Conservation (phyloP, 30 jellyfish, hydroid and myxozoan genomes). For the Nemopilema nomurai region DNA sequence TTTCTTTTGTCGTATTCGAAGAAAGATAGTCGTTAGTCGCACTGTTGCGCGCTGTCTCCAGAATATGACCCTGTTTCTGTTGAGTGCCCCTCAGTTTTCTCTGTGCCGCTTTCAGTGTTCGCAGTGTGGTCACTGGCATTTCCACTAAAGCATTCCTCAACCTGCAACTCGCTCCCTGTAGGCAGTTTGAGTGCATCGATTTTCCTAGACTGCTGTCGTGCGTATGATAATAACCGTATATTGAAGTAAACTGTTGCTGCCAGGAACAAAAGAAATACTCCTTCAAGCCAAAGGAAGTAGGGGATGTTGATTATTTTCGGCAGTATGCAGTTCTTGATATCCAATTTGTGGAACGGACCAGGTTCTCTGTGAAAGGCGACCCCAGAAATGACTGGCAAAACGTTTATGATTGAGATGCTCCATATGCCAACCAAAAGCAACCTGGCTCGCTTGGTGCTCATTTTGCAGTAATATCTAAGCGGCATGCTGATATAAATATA, state of each 20-base stretch:
- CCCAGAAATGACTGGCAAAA: conserved; percentile 36
- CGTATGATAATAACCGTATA: conserved; percentile 48
- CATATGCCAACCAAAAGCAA: conserved; percentile 30
- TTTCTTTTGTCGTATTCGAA: conserved; percentile 37
- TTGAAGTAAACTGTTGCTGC: conserved; percentile 34
- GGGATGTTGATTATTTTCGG: conserved; percentile 48
- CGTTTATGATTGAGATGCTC: conserved; percentile 40
- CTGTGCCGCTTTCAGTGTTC: neutral
- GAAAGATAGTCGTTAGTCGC: conserved; percentile 3
- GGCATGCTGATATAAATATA: conserved; percentile 63
- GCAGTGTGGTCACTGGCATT: neutral
- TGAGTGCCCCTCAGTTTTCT: neutral
- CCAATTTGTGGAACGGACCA: conserved; percentile 35
- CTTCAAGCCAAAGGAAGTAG: conserved; percentile 48
- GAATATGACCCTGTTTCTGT: neutral
- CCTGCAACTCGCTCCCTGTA: neutral
- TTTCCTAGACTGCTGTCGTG: conserved; percentile 56
- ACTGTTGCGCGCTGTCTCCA: neutral
- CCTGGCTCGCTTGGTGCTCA: conserved; percentile 49
- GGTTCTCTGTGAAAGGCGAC: conserved; percentile 23
- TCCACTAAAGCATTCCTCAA: neutral
- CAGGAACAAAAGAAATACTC: conserved; percentile 18
- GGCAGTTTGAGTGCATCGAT: conserved; percentile 15
- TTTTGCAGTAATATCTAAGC: conserved; percentile 40
- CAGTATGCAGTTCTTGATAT: conserved; percentile 67